Percentiles rank a stretch among this genome's conserved stretches.
phyloP scores from a whole-genome alignment of 1,140 invertebrate genomes.

The Asbolus verrucosus region DNA sequence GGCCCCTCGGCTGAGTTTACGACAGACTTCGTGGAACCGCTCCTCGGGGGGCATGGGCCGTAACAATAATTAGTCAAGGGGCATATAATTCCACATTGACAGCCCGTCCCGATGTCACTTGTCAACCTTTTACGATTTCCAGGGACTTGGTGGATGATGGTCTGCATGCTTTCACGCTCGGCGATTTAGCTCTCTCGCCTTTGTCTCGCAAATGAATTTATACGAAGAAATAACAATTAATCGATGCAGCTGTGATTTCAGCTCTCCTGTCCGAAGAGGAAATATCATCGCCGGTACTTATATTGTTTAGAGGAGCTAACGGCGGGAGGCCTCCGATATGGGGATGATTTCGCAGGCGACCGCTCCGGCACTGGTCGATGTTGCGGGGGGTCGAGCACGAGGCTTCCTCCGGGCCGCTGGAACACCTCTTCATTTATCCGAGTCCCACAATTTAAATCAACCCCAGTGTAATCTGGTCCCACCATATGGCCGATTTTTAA shows the following conservation, averaged over 20 bases:
- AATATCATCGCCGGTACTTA: not conserved
- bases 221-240: slow-evolving; percentile 17
- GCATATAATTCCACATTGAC: slow-evolving; percentile 54
- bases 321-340: slow-evolving; percentile 26
- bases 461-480: slow-evolving; percentile 46
- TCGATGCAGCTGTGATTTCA: slow-evolving; percentile 19
- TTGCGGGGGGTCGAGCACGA: not conserved
- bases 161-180: not conserved
- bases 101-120: slow-evolving; percentile 51
- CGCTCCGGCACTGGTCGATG: not conserved
- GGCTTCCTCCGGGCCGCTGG: slow-evolving; percentile 41
- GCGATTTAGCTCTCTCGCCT: too few species aligned
- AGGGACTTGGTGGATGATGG: slow-evolving; percentile 19
- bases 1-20: slow-evolving; percentile 46
- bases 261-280: not conserved
- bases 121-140: slow-evolving; percentile 52
- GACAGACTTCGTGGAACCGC: slow-evolving; percentile 58
- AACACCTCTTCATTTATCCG: slow-evolving; percentile 47
- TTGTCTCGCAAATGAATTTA: slow-evolving; percentile 17
- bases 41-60: slow-evolving; percentile 47
- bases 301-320: slow-evolving; percentile 38
- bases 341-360: slow-evolving; percentile 13
- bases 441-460: slow-evolving; percentile 46
- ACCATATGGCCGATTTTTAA: slow-evolving; percentile 47
- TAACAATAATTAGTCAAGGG: slow-evolving; percentile 57